A percentile compares a stretch with the other conserved stretches of the same genome.
Evolutionary conservation across 2,888 invertebrate genomes (phyloP).

Genomic region (Papilio elwesi): DNA sequence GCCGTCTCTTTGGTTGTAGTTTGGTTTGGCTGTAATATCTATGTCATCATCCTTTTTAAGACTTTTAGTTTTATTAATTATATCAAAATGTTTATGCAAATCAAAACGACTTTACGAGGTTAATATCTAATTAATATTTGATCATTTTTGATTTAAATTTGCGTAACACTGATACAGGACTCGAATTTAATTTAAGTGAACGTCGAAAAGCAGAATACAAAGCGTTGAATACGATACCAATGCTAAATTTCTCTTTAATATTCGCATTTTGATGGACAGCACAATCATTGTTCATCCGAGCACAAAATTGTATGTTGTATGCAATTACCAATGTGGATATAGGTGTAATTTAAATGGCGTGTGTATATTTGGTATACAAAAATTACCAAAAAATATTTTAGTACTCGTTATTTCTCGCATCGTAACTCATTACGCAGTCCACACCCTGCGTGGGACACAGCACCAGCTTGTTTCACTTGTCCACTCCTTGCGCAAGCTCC

Average conservation of each 20-base stretch:
- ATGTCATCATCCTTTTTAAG: too few relatives aligned
- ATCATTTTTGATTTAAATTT: slow-evolving; percentile 12
- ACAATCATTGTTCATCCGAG: slow-evolving; percentile 9
- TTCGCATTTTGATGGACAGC: slow-evolving; percentile 12
- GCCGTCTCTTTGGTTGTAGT: too few relatives aligned
- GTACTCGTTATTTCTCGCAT: too few relatives aligned
- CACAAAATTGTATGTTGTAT: slow-evolving; percentile 9
- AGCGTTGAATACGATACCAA: neutral
- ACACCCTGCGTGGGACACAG: neutral
- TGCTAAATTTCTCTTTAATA: slow-evolving; percentile 13
- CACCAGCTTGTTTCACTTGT: slow-evolving; percentile 8
- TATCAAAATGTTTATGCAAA: too few relatives aligned
- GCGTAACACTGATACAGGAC: slow-evolving; percentile 31
- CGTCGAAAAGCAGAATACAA: neutral
- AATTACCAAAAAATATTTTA: too few relatives aligned
- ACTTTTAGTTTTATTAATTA: too few relatives aligned
- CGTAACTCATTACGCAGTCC: too few relatives aligned
- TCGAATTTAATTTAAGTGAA: slow-evolving; percentile 13
- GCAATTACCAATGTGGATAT: neutral
- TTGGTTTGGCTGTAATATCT: too few relatives aligned
- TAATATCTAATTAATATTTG: too few relatives aligned
- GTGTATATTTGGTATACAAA: neutral
- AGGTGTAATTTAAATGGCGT: neutral
- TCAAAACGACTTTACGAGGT: too few relatives aligned
- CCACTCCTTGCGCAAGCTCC: too few relatives aligned